Evolutionary conservation across 2,888 invertebrate species (phyloP), one percentile per base, ranked within the genome.

Genomic region (Tubulanus polymorphus): DNA sequence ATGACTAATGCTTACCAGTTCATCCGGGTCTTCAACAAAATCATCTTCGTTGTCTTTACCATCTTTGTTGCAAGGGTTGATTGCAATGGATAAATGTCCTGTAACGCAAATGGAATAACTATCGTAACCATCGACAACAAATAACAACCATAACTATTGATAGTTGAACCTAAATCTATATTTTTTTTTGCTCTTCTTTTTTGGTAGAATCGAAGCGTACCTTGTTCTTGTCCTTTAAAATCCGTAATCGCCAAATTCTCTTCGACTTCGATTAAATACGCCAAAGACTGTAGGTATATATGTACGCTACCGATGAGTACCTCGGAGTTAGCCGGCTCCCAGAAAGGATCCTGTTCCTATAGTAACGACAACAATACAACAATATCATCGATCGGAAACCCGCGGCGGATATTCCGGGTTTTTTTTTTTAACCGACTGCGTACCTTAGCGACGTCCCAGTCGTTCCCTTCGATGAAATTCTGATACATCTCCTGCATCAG

Each of bases 21-120:
- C 81, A 27, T 70, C 68, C 1, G 83, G 82, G 53, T 78, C 75
- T 55, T 84, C 83, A 8, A 82, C 79, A 68, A 80, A 83, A 48
- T 70, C 74, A 61, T 82, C 81, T 58, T 79, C 79, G 20, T 72
- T 71, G 48, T 80, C 80, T 46, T 75, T 72, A 26, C 83, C 82
- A 8, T 76, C 67, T 6, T 70, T 67, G 27, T 78, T 75, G 62
- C 83, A 83, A 0, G 83, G 83, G 1, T 76, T 65, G 1, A 82
- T 66, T 46, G 79, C 78, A 10, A 83, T 64, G 62, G 72, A 60
- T n/a, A 73, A 55, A 47, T 66, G 66, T 23, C 71, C 70, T 70
- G 54, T 2, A 59, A 45, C 8, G 18, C 30, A n/a, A n/a, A 59
- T 3, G 8, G 27, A 2, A 3, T 55, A 46, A 15, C 10, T 28